Evolutionary conservation across 2,113 vertebrate species (phyloP), one percentile per base, ranked within the genome.

Genomic region (Tiliqua scincoides): DNA sequence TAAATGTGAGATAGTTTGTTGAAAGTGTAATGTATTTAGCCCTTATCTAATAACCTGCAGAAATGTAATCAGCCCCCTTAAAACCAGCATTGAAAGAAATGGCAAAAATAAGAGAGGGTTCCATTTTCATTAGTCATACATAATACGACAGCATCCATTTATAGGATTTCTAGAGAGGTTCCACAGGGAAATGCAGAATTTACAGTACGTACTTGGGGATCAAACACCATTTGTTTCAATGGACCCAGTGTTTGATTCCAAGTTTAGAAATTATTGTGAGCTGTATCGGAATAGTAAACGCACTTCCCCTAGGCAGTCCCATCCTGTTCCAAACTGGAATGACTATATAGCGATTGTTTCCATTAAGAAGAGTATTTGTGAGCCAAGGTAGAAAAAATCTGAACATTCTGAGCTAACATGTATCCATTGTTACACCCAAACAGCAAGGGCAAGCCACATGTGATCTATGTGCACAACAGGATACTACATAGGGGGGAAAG

Each of bases 21-120:
- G 97, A 96, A 97, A 97, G 95, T 97, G 96, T 97, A 97, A 97
- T 96, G 96, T 96, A 96, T 96, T 97, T 97, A 97, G 94, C 95
- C 92, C 95, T 97, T 96, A 97, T 96, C 95, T 95, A 97, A 96
- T 97, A 96, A 96, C 93, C 93, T 89, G 93, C 91, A 96, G 94
- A 97, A 96, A 97, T 96, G 89, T 79, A 96, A 96, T 97, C 94
- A 95, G 90, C 89, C 90, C 89, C 95, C 79, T 91, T 89, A 94
- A 94, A 96, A 96, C 95, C 91, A 94, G 91, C 94, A 94, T 85
- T 93, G 90, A 95, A 94, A 96, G 90, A 95, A 95, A 95, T 85
- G 91, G 90, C 82, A 91, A 93, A 95, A 95, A 94, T 91, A 94
- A 93, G 93, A 95, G 93, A 94, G 86, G n/a, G 88, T 87, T 90